phyloP scores from a whole-genome alignment of 2,797 vertebrate genomes.

The Xiphophorus birchmanni region DNA sequence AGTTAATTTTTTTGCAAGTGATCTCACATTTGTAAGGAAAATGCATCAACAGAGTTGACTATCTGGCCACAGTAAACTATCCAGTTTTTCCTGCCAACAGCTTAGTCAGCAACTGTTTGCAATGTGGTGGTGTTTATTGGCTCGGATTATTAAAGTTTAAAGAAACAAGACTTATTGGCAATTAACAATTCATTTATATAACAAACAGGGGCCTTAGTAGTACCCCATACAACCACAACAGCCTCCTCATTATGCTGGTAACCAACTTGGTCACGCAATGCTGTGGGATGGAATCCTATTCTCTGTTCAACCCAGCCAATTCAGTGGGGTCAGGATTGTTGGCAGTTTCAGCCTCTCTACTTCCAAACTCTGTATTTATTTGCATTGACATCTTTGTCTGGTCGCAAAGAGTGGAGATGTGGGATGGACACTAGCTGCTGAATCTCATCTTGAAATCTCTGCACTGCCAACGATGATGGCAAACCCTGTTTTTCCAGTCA shows the following conservation, averaged over 20 bases:
- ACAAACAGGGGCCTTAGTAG: not conserved
- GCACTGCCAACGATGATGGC: not conserved
- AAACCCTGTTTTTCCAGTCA: not conserved
- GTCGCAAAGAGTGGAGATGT: not conserved
- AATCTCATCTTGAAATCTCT: not conserved
- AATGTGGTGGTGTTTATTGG: not conserved
- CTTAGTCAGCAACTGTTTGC: not conserved
- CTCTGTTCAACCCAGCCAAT: not conserved
- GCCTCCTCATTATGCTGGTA: not conserved
- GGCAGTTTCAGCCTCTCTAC: not conserved
- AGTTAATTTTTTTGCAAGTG: not conserved
- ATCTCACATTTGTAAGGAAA: not conserved
- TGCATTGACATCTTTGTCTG: not conserved
- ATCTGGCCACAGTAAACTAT: not conserved
- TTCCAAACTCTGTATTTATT: not conserved
- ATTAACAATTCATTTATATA: conserved; percentile 1
- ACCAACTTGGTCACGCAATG: not conserved
- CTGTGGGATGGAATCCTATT: not conserved
- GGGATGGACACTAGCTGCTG: not conserved
- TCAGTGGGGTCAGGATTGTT: not conserved
- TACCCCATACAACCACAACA: not conserved
- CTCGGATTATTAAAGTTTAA: not conserved
- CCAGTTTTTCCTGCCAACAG: not conserved
- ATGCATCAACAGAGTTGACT: not conserved
- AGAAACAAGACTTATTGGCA: not conserved